Conservation (phyloP, 2,888 invertebrate genomes). For the Lamellibrachia satsuma region DNA sequence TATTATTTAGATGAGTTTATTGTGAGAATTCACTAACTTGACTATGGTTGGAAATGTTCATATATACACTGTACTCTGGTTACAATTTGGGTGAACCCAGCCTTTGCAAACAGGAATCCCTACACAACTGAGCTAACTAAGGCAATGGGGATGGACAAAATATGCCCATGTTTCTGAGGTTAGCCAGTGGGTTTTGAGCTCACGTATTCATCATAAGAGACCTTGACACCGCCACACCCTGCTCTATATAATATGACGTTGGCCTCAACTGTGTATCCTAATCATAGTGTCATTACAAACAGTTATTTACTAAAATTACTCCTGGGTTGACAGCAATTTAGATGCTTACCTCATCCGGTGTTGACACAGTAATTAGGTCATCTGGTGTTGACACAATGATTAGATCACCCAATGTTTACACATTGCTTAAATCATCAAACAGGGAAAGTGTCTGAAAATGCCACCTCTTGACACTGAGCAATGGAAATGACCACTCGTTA, state of each 20-base stretch:
- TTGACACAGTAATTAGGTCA: not conserved
- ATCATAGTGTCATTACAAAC: not conserved
- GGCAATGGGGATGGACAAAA: too few relatives aligned
- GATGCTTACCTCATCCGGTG: not conserved
- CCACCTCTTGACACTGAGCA: too few relatives aligned
- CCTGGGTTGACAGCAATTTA: not conserved
- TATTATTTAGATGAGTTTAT: too few relatives aligned
- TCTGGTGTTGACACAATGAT: not conserved
- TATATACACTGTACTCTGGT: not conserved
- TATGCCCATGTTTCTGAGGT: not conserved
- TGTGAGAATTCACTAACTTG: too few relatives aligned
- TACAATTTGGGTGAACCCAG: not conserved
- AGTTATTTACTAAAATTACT: not conserved
- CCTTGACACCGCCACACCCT: not conserved
- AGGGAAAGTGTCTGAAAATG: not conserved
- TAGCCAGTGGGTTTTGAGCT: not conserved
- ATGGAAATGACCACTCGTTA: too few relatives aligned
- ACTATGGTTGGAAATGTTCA: too few relatives aligned
- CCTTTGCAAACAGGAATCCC: not conserved
- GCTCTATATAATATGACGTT: not conserved
- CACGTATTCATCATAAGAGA: not conserved
- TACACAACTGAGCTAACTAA: not conserved
- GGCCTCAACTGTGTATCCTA: not conserved
- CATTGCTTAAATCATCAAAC: not conserved
- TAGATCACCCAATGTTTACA: not conserved